Percentiles rank a stretch among this genome's conserved stretches.
These are phyloP conservation scores for Caracal caracal DNA, from an alignment of 2,113 vertebrate genomes.

Conservation along the genomic window DNA sequence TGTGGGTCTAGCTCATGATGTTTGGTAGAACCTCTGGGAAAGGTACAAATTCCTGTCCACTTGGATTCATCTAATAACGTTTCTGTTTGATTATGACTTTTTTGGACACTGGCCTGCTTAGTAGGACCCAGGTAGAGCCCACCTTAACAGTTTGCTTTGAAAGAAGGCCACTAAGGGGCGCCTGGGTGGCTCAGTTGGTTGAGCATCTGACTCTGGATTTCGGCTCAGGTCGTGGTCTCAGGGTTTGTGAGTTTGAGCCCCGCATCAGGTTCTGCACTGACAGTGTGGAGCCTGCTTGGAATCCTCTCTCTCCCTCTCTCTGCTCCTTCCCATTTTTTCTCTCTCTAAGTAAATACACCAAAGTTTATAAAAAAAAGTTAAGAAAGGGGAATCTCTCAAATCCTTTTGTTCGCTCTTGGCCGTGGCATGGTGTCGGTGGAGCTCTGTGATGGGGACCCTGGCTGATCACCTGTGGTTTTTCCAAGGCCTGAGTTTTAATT, in stretches of 20 bases:
- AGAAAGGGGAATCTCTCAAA: neutral
- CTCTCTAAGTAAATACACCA: too few relatives aligned
- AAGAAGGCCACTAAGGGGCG: neutral
- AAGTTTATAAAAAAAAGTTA: too few relatives aligned
- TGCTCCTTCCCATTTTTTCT: too few relatives aligned
- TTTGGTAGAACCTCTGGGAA: neutral
- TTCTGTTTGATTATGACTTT: neutral
- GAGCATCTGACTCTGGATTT: too few relatives aligned
- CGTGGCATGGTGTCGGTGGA: neutral
- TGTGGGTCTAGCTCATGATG: neutral
- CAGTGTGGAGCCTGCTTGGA: too few relatives aligned
- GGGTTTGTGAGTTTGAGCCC: too few relatives aligned
- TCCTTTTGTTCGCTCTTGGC: neutral
- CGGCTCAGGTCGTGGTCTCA: too few relatives aligned
- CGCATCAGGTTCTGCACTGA: too few relatives aligned
- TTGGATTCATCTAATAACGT: neutral
- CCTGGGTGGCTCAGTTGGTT: too few relatives aligned
- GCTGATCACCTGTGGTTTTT: neutral
- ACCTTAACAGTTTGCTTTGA: neutral
- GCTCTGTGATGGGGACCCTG: neutral
- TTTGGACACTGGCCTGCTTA: neutral
- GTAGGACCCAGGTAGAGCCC: neutral
- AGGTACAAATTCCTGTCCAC: neutral
- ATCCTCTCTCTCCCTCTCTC: too few relatives aligned
- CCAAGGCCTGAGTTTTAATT: neutral